Percentiles rank a stretch among this genome's conserved stretches.
phyloP scores from a whole-genome alignment of 2,797 vertebrate species.

The Peromyscus aztecus region DNA sequence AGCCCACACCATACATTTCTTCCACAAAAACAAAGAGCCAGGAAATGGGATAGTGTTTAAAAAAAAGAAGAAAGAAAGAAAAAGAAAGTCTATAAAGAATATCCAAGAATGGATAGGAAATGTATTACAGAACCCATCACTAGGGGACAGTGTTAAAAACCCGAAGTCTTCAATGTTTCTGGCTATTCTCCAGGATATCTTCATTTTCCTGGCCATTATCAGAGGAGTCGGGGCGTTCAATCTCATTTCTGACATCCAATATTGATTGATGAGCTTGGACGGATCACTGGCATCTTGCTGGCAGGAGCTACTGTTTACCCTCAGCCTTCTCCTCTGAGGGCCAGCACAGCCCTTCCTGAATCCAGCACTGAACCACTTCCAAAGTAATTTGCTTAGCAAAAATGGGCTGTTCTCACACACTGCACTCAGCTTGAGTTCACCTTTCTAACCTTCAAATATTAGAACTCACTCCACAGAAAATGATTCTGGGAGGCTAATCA shows the following conservation, averaged over 20 bases:
- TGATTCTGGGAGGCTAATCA: slow-evolving; percentile 49
- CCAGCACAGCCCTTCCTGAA: slow-evolving; percentile 62
- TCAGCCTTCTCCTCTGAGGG: slow-evolving; percentile 32
- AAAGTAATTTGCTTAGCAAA: slow-evolving; percentile 74
- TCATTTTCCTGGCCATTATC: slow-evolving; percentile 42
- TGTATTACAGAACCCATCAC: neutral
- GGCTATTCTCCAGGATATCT: neutral
- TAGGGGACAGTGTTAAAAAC: neutral
- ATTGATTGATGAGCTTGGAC: slow-evolving; percentile 61
- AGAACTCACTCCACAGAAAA: slow-evolving; percentile 64
- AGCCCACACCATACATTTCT: neutral
- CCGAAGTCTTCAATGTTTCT: neutral
- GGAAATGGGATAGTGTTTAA: neutral
- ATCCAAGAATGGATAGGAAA: slow-evolving; percentile 6
- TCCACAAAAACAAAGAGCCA: neutral
- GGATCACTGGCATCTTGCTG: slow-evolving; percentile 39
- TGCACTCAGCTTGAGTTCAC: slow-evolving; percentile 50
- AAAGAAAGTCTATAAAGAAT: neutral
- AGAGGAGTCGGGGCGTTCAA: slow-evolving; percentile 25
- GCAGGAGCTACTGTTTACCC: slow-evolving; percentile 61
- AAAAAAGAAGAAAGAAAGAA: neutral
- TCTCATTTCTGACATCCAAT: slow-evolving; percentile 60
- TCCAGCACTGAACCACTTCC: slow-evolving; percentile 68
- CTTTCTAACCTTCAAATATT: slow-evolving; percentile 76
- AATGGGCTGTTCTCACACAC: slow-evolving; percentile 51